A percentile compares a stretch with the other conserved stretches of the same genome.
phyloP scores from a whole-genome alignment of 2,888 invertebrate species.

The Leistus spinibarbis region DNA sequence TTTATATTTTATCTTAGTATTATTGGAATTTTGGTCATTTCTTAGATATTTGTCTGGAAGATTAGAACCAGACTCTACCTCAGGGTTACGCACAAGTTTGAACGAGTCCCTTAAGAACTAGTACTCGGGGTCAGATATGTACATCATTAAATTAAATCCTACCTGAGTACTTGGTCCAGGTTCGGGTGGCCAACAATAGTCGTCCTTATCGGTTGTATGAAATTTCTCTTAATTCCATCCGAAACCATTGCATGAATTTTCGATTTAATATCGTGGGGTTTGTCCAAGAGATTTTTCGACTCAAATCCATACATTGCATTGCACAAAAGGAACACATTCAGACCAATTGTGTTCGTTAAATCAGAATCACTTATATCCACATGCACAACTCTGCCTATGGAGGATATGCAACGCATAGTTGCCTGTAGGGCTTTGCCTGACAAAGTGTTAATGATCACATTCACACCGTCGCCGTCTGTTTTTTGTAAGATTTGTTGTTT shows the following conservation, averaged over 20 bases:
- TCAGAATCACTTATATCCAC: constrained; percentile 84
- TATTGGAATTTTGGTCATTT: too few species aligned
- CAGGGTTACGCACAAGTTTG: too few species aligned
- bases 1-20: too few species aligned
- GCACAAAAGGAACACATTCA: constrained; percentile 77
- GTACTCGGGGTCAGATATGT: constrained; percentile 67
- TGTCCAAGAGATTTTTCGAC: constrained; percentile 70
- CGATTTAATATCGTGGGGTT: constrained; percentile 60
- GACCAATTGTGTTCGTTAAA: constrained; percentile 70
- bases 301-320: constrained; percentile 80
- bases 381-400: constrained; percentile 76
- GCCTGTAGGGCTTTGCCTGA: constrained; percentile 87
- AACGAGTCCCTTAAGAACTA: constrained; percentile 70
- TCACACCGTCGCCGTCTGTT: constrained; percentile 87
- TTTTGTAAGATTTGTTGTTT: constrained; percentile 80
- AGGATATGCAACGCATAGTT: constrained; percentile 66
- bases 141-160: background rate
- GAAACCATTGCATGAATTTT: constrained; percentile 63
- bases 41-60: too few species aligned
- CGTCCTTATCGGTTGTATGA: constrained; percentile 70
- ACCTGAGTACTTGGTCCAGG: background rate
- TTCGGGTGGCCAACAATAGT: constrained; percentile 63
- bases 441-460: constrained; percentile 88
- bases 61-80: too few species aligned
- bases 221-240: constrained; percentile 67